A percentile compares a stretch with the other conserved stretches of the same genome.
Conservation (phyloP, 2,888 invertebrate species). For the Leptinotarsa juncta region DNA sequence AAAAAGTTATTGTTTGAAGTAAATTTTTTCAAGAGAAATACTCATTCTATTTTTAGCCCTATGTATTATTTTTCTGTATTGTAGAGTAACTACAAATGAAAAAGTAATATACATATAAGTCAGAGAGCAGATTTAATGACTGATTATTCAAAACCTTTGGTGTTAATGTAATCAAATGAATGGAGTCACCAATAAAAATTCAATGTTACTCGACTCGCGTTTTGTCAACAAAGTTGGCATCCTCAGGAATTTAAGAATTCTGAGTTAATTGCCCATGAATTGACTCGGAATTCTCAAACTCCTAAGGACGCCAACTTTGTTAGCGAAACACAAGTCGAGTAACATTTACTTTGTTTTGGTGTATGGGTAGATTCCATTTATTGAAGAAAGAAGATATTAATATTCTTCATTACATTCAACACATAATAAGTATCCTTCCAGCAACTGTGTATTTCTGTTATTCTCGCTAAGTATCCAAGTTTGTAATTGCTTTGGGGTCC, state of each 20-base stretch:
- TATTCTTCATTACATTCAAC: neutral
- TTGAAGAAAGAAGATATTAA: neutral
- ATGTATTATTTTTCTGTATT: neutral
- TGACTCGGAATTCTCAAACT: neutral
- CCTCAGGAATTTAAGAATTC: neutral
- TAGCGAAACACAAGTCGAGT: neutral
- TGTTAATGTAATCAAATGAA: slow-evolving; percentile 1
- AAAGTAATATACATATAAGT: slow-evolving; percentile 5
- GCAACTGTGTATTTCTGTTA: neutral
- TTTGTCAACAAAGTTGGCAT: slow-evolving; percentile 2
- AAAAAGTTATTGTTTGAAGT: slow-evolving; percentile 7
- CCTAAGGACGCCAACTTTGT: neutral
- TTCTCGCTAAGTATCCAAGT: slow-evolving; percentile 4
- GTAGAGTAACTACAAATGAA: neutral
- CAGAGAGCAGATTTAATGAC: neutral
- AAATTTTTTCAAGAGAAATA: neutral
- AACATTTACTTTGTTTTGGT: neutral
- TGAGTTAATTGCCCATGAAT: slow-evolving; percentile 1
- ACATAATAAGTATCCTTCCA: neutral
- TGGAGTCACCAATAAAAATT: slow-evolving; percentile 2
- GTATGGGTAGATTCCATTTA: neutral
- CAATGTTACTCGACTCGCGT: neutral
- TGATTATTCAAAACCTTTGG: neutral
- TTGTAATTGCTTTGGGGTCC: slow-evolving; percentile 7
- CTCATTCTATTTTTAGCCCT: neutral